phyloP scores from a whole-genome alignment of 2,113 vertebrate species.

The Hemiprocne comata region DNA sequence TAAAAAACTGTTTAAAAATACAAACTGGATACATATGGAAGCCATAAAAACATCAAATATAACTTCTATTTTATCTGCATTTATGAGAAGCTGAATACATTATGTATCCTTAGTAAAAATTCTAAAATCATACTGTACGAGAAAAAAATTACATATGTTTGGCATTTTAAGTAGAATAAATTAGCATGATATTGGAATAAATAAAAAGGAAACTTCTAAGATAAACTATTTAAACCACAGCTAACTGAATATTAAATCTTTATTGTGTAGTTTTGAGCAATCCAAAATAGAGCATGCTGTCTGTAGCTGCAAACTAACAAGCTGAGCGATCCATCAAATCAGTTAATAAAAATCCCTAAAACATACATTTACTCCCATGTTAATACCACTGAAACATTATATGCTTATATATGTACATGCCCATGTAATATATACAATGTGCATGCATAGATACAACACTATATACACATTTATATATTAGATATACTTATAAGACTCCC shows the following conservation, averaged over 20 bases:
- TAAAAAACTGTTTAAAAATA: background rate
- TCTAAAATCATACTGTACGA: fast-evolving
- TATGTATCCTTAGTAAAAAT: background rate
- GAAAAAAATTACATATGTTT: background rate
- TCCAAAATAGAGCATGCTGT: background rate
- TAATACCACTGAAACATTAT: background rate
- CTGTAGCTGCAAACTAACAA: background rate
- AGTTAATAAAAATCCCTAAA: background rate
- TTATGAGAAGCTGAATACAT: background rate
- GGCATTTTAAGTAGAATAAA: background rate
- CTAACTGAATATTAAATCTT: background rate
- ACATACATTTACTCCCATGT: background rate
- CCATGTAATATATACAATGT: background rate
- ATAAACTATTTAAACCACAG: background rate
- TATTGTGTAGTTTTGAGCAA: background rate
- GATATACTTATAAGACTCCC: too few relatives aligned
- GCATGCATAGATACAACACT: background rate
- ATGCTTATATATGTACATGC: background rate
- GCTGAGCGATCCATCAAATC: too few relatives aligned
- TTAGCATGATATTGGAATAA: background rate
- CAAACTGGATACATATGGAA: background rate
- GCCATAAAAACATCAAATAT: background rate
- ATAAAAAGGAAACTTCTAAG: background rate
- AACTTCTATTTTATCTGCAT: background rate
- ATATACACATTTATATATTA: background rate